Percentiles rank a stretch among this genome's conserved stretches.
phyloP scores from a whole-genome alignment of 2,797 vertebrate species.

The Austrolebias charrua region DNA sequence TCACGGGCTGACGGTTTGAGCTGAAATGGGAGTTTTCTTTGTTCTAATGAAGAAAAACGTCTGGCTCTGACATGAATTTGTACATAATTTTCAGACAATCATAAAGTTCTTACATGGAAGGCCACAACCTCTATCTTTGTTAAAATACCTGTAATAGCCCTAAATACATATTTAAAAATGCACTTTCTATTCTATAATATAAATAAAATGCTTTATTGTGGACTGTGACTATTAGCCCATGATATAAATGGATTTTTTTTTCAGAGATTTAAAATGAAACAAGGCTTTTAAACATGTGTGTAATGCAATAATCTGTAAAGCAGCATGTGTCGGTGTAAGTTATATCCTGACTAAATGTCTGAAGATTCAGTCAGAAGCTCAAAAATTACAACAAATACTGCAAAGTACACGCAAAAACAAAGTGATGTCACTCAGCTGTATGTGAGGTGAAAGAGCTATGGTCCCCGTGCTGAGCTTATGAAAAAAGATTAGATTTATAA shows the following conservation, averaged over 20 bases:
- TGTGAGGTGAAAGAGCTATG: constrained; percentile 1
- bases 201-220: constrained; percentile 6
- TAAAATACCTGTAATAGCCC: neutral
- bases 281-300: constrained; percentile 1
- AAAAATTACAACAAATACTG: neutral
- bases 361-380: constrained; percentile 9
- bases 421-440: neutral
- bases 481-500: no score
- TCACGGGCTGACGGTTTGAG: neutral
- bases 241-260: neutral
- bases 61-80: neutral
- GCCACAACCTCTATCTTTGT: constrained; percentile 2
- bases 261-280: neutral
- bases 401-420: neutral
- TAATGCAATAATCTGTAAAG: constrained; percentile 22
- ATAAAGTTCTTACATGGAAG: neutral
- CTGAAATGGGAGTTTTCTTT: neutral
- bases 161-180: constrained; percentile 18
- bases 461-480: neutral
- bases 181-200: constrained; percentile 12
- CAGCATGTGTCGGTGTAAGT: neutral
- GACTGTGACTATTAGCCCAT: neutral
- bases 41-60: neutral
- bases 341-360: neutral
- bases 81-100: constrained; percentile 12